Percentiles rank a stretch among this genome's conserved stretches.
These are phyloP conservation scores for Osmoderma eremita DNA, from an alignment of 2,888 invertebrate species.

Conservation along the genomic window DNA sequence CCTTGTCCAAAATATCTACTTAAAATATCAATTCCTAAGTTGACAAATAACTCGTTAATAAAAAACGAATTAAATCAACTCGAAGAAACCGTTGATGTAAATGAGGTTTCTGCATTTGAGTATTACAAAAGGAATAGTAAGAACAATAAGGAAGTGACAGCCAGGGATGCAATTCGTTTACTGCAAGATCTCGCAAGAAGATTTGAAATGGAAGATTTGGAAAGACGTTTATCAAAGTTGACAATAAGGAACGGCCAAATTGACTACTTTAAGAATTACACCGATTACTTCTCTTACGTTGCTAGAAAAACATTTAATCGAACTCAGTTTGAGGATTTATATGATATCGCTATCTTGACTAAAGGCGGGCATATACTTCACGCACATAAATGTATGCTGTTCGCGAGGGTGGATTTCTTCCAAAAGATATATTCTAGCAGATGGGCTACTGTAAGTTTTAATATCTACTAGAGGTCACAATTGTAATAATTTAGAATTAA, in stretches of 20 bases:
- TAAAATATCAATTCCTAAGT: constrained; percentile 45
- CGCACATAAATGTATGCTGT: constrained; percentile 85
- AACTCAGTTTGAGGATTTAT: constrained; percentile 54
- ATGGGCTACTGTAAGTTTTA: constrained; percentile 75
- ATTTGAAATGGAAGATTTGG: constrained; percentile 66
- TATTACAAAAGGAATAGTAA: constrained; percentile 61
- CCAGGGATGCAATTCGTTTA: constrained; percentile 66
- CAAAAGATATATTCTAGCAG: constrained; percentile 82
- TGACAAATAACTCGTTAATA: constrained; percentile 7
- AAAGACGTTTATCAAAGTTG: constrained; percentile 66
- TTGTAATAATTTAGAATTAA: too few relatives aligned
- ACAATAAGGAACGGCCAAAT: constrained; percentile 48
- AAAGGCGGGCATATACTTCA: constrained; percentile 62
- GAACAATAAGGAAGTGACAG: constrained; percentile 34
- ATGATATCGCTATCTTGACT: constrained; percentile 60
- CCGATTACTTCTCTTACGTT: constrained; percentile 44
- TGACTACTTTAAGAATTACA: constrained; percentile 43
- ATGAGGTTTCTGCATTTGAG: constrained; percentile 67
- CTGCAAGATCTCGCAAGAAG: constrained; percentile 69
- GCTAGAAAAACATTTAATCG: constrained; percentile 43
- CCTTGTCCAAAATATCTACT: constrained; percentile 59
- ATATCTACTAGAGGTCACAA: too few relatives aligned
- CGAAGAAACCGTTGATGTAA: constrained; percentile 39
- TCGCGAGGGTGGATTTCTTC: constrained; percentile 86
- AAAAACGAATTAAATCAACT: constrained; percentile 37